These are phyloP conservation scores for Mythimna ferrago DNA, from an alignment of 2,888 invertebrate genomes.

Conservation along the genomic window DNA sequence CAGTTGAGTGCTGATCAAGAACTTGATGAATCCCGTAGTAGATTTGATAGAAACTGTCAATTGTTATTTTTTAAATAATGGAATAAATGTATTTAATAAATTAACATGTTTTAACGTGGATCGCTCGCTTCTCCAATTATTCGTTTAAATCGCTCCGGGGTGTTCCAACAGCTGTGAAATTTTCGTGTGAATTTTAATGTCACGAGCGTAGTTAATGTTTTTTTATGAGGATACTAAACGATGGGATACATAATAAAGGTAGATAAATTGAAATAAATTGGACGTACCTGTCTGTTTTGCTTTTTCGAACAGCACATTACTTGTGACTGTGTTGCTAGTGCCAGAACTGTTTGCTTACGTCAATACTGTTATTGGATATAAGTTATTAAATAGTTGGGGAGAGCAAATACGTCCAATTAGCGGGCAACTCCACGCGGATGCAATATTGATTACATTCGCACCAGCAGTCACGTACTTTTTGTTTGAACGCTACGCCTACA, in stretches of 20 bases:
- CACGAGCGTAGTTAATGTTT: slow-evolving; percentile 27
- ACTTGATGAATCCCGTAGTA: slow-evolving; percentile 2
- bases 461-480: slow-evolving; percentile 56
- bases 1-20: neutral
- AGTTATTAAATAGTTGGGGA: slow-evolving; percentile 42
- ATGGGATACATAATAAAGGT: slow-evolving; percentile 23
- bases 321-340: slow-evolving; percentile 17
- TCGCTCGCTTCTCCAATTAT: slow-evolving; percentile 23
- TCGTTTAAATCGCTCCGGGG: slow-evolving; percentile 33
- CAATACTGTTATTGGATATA: slow-evolving; percentile 31
- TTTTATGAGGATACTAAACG: slow-evolving; percentile 30
- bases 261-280: slow-evolving; percentile 21
- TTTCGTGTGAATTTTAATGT: slow-evolving; percentile 52
- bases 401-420: slow-evolving; percentile 57
- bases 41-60: slow-evolving; percentile 3
- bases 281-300: neutral
- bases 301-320: slow-evolving; percentile 2
- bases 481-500: slow-evolving; percentile 51
- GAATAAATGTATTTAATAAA: slow-evolving; percentile 34
- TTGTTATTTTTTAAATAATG: slow-evolving; percentile 16
- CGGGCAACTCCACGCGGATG: slow-evolving; percentile 47
- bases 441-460: slow-evolving; percentile 63
- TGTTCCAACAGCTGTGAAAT: slow-evolving; percentile 47
- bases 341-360: slow-evolving; percentile 6
- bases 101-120: slow-evolving; percentile 43